These are phyloP conservation scores for Huso huso DNA, from an alignment of 2,797 vertebrate species.

Conservation along the genomic window DNA sequence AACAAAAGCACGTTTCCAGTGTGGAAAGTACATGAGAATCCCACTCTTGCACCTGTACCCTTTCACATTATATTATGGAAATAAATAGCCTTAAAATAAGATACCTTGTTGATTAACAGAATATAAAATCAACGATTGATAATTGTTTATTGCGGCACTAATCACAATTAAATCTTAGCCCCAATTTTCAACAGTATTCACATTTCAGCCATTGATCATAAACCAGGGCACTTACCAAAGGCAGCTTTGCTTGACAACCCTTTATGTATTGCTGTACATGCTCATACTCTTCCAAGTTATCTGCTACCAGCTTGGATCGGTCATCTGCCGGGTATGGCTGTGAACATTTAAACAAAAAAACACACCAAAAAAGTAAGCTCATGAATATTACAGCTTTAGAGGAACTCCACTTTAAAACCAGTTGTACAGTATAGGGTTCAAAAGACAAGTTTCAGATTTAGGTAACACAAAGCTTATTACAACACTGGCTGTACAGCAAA, in stretches of 20 bases:
- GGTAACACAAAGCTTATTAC: too few species aligned
- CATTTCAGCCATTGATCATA: background rate
- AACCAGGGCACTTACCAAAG: slow-evolving; percentile 54
- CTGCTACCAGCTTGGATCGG: slow-evolving; percentile 51
- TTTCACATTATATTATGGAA: too few species aligned
- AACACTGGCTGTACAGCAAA: too few species aligned
- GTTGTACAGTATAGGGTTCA: background rate
- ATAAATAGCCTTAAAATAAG: too few species aligned
- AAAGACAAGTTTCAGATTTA: background rate
- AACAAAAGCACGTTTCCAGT: too few species aligned
- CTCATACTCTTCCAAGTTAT: slow-evolving; percentile 61
- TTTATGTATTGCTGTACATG: slow-evolving; percentile 57
- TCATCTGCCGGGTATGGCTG: slow-evolving; percentile 62
- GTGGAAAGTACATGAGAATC: background rate
- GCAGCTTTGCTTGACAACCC: slow-evolving; percentile 49
- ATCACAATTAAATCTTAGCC: too few species aligned
- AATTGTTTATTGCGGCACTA: too few species aligned
- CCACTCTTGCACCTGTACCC: too few species aligned
- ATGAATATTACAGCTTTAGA: background rate
- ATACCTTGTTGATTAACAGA: too few species aligned
- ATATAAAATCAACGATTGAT: too few species aligned
- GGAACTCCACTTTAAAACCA: background rate
- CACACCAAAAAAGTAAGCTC: background rate
- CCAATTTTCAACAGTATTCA: too few species aligned
- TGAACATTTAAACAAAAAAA: slow-evolving; percentile 9